Evolutionary conservation across 2,888 invertebrate genomes (phyloP).

Genomic region (Brenthis ino): DNA sequence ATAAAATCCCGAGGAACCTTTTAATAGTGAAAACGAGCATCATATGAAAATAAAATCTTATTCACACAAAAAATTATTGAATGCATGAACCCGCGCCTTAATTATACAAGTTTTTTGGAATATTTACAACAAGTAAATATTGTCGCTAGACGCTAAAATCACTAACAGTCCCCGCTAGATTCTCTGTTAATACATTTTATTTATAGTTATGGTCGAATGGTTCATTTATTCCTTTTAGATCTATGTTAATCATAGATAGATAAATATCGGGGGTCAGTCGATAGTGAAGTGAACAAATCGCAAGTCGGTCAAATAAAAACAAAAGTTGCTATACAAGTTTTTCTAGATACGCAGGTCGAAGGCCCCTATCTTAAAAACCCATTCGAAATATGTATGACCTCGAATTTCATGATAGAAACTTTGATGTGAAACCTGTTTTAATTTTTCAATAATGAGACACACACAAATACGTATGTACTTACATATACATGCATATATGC

Average conservation of each 20-base stretch:
- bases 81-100: neutral
- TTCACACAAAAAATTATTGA: neutral
- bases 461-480: neutral
- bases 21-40: too few species aligned
- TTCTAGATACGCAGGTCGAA: slow-evolving; percentile 67
- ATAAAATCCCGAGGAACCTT: neutral
- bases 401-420: slow-evolving; percentile 49
- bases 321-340: slow-evolving; percentile 76
- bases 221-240: too few species aligned
- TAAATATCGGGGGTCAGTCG: slow-evolving; percentile 46
- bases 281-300: slow-evolving; percentile 36
- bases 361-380: slow-evolving; percentile 49
- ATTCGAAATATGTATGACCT: slow-evolving; percentile 65
- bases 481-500: neutral
- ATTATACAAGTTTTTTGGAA: too few species aligned
- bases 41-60: too few species aligned
- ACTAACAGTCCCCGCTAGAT: too few species aligned
- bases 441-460: neutral
- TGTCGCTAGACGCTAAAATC: too few species aligned
- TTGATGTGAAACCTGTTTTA: slow-evolving; percentile 25
- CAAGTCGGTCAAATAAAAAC: slow-evolving; percentile 65
- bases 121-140: too few species aligned
- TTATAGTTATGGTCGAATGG: too few species aligned
- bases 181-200: too few species aligned
- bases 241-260: neutral